These are phyloP conservation scores for Norana najaformis DNA, from an alignment of 2,888 invertebrate species.

Conservation along the genomic window DNA sequence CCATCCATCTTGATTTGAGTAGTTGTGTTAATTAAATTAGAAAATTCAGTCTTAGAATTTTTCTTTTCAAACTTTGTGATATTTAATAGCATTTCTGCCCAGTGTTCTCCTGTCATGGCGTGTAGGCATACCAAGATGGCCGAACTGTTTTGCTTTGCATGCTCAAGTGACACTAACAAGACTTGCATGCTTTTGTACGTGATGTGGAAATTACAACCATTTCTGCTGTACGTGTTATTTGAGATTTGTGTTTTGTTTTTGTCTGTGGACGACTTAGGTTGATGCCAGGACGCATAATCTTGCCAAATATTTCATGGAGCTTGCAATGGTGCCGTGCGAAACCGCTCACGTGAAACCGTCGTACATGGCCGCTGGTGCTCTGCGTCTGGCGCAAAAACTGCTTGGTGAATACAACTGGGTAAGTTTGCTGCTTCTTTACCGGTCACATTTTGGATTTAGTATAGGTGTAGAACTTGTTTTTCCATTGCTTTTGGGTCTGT, in stretches of 20 bases:
- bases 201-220: neutral
- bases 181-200: neutral
- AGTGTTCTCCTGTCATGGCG: neutral
- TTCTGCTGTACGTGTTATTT: neutral
- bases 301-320: constrained; percentile 88
- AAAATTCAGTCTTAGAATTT: no score
- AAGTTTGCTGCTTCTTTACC: constrained; percentile 35
- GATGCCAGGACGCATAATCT: constrained; percentile 73
- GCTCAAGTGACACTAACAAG: neutral
- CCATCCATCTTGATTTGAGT: no score
- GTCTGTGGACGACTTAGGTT: constrained; percentile 66
- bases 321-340: constrained; percentile 78
- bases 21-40: no score
- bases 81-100: neutral
- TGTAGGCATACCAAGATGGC: neutral
- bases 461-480: no score
- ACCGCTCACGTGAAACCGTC: constrained; percentile 79
- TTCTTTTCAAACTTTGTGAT: neutral
- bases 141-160: neutral
- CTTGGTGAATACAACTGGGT: constrained; percentile 57
- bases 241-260: neutral
- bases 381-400: constrained; percentile 72
- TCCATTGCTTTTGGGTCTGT: no score
- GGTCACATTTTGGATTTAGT: no score
- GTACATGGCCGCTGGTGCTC: constrained; percentile 78